Conservation (phyloP, 2,797 vertebrate genomes). For the Chloroceryle amazona region DNA sequence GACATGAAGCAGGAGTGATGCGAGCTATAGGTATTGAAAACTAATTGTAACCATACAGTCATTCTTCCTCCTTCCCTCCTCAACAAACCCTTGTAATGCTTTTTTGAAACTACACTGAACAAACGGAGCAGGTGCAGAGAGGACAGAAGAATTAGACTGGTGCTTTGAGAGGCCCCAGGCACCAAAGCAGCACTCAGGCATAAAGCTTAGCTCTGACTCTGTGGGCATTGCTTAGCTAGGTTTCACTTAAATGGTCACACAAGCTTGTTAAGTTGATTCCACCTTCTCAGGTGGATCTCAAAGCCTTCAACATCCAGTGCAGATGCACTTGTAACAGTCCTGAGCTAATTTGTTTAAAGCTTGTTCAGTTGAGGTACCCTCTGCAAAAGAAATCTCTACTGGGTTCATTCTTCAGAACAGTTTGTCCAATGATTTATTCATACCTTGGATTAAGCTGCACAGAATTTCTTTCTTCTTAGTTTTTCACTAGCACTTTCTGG, state of each 20-base stretch:
- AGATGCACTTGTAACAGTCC: not conserved
- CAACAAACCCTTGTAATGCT: not conserved
- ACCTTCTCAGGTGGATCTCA: not conserved
- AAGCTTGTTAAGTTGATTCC: not conserved
- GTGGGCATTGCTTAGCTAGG: fast-evolving
- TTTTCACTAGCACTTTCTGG: slow-evolving; percentile 71
- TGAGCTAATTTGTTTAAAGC: not conserved
- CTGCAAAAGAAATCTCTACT: not conserved
- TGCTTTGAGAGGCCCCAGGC: not conserved
- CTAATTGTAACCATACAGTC: not conserved
- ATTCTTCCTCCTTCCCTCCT: not conserved
- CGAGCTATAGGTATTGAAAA: not conserved
- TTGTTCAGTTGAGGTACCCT: not conserved
- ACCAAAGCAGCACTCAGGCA: not conserved
- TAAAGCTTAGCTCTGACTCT: not conserved
- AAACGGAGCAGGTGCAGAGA: not conserved
- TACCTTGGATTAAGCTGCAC: slow-evolving; percentile 57
- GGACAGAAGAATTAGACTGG: not conserved
- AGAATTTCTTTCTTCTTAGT: slow-evolving; percentile 78
- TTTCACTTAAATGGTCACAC: not conserved
- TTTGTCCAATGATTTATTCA: not conserved
- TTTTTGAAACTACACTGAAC: not conserved
- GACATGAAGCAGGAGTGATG: fast-evolving
- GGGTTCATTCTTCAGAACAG: not conserved
- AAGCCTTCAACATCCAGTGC: not conserved